Base-by-base conservation (phyloP, 2,888 invertebrate species). In the Seira musarum region DNA sequence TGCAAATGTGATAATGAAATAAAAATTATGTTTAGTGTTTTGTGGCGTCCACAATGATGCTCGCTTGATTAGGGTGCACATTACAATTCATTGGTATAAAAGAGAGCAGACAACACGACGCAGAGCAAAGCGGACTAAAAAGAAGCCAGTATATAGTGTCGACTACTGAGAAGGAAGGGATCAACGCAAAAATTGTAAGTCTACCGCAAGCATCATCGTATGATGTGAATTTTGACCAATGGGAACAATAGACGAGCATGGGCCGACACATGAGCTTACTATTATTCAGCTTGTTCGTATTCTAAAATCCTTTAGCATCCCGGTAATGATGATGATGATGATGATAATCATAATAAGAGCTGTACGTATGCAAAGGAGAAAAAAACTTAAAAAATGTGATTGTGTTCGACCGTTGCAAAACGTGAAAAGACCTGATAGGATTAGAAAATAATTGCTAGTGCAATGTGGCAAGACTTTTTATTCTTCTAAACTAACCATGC, bases 191-290 rank as follows among this genome's bases (percentile, higher is more conserved):
- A 71, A 79, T 71, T 66, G 72, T 79, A 79, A 79, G 78, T 73
- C 79, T 79, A 79, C 79, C 73, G 73, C 72, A 68, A 68, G 73
- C 69, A 60, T 76, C 80, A 80, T 80, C 80, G 80, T 80, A 80
- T 80, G 80, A 80, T 80, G 80, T 80, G 74, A 74, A 74, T 70
- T 73, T 73, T 74, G 74, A 74, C 74, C 80, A 74, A 80, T 73
- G 65, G 61, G 64, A 73, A 74, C 73, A 24, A 69, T 69, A 70
- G 65, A 35, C 68, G 35, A 66, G 57, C 60, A 60, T 80, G 74
- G 60, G 70, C 74, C 69, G 80, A 72, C 78, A 24, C 65, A 17
- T 40, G 40, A 40, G 40, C 13, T 40, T 40, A 13, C 40, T 40
- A 8, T 13, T 40, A 40, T 40, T 40, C 40, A 40, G 13, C 6